These are phyloP conservation scores for Bombus confusus DNA, from an alignment of 1,140 invertebrate species.

Conservation along the genomic window DNA sequence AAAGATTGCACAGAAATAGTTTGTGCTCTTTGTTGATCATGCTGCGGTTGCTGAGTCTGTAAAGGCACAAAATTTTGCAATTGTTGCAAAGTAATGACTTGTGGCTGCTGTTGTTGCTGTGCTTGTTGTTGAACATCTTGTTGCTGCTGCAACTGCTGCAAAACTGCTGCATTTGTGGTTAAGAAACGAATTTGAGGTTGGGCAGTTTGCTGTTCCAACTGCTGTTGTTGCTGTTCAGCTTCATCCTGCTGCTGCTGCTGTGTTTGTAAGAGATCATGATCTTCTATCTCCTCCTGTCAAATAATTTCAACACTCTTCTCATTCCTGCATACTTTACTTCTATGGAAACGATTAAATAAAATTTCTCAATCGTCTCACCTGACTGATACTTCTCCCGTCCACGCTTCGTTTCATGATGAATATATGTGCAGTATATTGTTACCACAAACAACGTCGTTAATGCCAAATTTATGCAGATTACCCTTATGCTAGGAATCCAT, in stretches of 20 bases:
- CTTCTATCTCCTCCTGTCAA: constrained; percentile 73
- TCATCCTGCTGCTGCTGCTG: constrained; percentile 72
- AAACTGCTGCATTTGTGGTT: constrained; percentile 73
- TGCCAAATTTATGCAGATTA: constrained; percentile 17
- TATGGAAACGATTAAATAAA: not conserved
- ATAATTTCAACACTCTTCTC: not conserved
- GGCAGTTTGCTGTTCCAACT: constrained; percentile 78
- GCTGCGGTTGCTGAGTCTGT: constrained; percentile 77
- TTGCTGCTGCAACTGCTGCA: constrained; percentile 80
- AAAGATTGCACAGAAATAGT: constrained; percentile 83
- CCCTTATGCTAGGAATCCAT: constrained; percentile 61
- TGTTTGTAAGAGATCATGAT: not conserved
- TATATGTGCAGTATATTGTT: constrained; percentile 16
- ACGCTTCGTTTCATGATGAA: constrained; percentile 70
- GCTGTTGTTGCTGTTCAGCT: constrained; percentile 83
- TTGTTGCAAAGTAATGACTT: constrained; percentile 83
- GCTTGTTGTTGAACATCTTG: constrained; percentile 76
- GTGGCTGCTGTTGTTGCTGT: constrained; percentile 78
- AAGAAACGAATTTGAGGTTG: constrained; percentile 80
- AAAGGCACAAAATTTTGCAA: constrained; percentile 83
- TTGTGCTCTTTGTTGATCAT: constrained; percentile 80
- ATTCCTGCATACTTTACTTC: not conserved
- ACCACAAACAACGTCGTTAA: constrained; percentile 31
- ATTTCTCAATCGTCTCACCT: constrained; percentile 49
- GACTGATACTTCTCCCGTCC: constrained; percentile 62